Evolutionary conservation across 2,113 vertebrate species (phyloP).

Genomic region (cattle (Bos taurus)): DNA sequence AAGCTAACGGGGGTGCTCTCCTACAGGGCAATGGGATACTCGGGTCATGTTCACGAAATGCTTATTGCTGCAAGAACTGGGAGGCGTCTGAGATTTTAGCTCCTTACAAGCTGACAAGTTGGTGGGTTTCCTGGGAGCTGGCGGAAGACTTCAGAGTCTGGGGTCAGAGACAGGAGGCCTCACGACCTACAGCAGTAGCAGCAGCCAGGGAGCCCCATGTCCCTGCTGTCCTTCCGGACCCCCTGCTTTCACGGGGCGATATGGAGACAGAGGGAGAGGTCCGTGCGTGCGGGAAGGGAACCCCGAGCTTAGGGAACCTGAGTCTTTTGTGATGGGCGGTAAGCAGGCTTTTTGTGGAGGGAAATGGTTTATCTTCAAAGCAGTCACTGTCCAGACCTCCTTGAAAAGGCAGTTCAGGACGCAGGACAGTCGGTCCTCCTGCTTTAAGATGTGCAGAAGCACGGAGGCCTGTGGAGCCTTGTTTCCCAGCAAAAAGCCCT

Average conservation of each 20-base stretch:
- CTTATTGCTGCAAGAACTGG: background rate
- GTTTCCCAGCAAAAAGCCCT: background rate
- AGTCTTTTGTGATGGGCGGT: background rate
- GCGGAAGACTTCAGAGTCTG: background rate
- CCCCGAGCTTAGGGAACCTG: background rate
- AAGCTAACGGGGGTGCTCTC: background rate
- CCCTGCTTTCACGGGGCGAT: rapidly evolving
- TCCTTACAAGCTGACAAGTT: background rate
- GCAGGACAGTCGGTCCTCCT: background rate
- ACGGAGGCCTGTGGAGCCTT: background rate
- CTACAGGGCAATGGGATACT: background rate
- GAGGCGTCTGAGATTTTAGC: background rate
- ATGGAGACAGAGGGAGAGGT: background rate
- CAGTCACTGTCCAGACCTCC: background rate
- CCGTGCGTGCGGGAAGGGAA: background rate
- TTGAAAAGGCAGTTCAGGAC: background rate
- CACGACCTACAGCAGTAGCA: background rate
- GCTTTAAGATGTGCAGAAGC: background rate
- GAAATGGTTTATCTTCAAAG: background rate
- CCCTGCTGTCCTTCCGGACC: background rate
- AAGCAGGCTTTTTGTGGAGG: background rate
- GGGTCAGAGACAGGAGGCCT: background rate
- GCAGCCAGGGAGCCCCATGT: background rate
- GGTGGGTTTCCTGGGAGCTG: background rate
- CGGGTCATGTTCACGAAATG: background rate